Evolutionary conservation across 1,140 invertebrate species (phyloP), one percentile per base, ranked within the genome.

Genomic region (Drepana arcuata): DNA sequence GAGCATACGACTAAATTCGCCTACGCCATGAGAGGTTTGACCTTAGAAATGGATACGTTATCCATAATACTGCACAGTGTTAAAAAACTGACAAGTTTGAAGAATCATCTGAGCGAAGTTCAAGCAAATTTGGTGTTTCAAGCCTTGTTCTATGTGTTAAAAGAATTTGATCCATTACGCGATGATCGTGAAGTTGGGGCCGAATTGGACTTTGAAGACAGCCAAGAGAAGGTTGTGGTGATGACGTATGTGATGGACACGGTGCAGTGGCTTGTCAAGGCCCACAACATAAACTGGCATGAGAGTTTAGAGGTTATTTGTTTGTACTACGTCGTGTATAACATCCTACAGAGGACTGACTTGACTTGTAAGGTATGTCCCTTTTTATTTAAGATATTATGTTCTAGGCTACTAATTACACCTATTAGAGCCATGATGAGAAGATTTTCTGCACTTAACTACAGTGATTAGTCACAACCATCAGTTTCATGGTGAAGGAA

Each of bases 61-160:
- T 83, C 88, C 33, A 72, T 88, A 2, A 83, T 88, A 9, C 73
- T 90, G 7, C 88, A 91, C 55, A 87, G 87, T 39, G 86, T 89
- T 5, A 88, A 91, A 61, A 83, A 86, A 33, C 56, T 88, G 11
- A 71, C 86, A 9, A 79, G 83, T 28, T 43, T 88, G 30, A 84
- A 86, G 37, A 81, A 85, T 39, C 77, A 85, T 36, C 63, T 88
- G 15, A 80, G 84, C 30, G 78, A 89, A 57, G 88, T 89, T 28
- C 84, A 88, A 48, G 91, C 90, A 0, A 88, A 91, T 7, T 85
- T 89, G n/a, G 78, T 88, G 12, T 92, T 92, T 45, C 91, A 92
- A 78, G 84, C 85, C 0, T 64, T 92, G 30, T 88, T 88, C 24
- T 89, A 92, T 57, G 83, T 86, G 0, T 59, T 92, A 0, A 88